phyloP scores from a whole-genome alignment of 2,113 vertebrate species.

The Psettodes erumei region DNA sequence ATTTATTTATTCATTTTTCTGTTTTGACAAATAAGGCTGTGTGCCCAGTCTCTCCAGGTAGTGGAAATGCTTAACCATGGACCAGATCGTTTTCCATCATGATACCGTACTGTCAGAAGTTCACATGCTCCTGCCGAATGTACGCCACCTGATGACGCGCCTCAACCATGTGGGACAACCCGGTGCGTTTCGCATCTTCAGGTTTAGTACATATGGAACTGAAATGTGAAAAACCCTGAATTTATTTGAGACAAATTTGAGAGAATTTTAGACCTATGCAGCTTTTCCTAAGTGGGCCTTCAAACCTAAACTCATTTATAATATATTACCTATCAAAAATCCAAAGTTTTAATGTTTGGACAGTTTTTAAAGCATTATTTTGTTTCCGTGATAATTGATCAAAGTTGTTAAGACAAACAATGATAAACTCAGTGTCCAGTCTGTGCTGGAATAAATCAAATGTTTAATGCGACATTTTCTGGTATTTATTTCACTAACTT shows the following conservation, averaged over 20 bases:
- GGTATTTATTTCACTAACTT: neutral
- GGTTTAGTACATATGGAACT: too few relatives aligned
- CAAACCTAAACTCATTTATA: too few relatives aligned
- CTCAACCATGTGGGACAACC: conserved; percentile 67
- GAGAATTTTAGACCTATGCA: too few relatives aligned
- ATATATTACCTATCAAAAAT: too few relatives aligned
- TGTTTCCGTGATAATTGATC: neutral
- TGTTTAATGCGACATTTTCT: neutral
- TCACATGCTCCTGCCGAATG: conserved; percentile 55
- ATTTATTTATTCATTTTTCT: too few relatives aligned
- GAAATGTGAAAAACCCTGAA: too few relatives aligned
- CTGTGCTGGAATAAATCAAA: neutral
- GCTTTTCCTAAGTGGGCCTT: too few relatives aligned
- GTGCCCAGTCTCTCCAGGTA: neutral
- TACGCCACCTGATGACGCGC: conserved; percentile 53
- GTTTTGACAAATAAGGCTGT: too few relatives aligned
- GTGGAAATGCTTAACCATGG: conserved; percentile 42
- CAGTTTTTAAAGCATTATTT: neutral
- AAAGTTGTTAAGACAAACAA: neutral
- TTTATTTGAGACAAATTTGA: too few relatives aligned
- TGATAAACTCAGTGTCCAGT: neutral
- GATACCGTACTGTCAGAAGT: conserved; percentile 73
- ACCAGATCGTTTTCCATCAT: conserved; percentile 57
- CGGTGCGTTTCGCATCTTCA: conserved; percentile 43
- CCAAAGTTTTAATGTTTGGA: too few relatives aligned